phyloP scores from a whole-genome alignment of 2,888 invertebrate genomes.

The Andrena flavipes region DNA sequence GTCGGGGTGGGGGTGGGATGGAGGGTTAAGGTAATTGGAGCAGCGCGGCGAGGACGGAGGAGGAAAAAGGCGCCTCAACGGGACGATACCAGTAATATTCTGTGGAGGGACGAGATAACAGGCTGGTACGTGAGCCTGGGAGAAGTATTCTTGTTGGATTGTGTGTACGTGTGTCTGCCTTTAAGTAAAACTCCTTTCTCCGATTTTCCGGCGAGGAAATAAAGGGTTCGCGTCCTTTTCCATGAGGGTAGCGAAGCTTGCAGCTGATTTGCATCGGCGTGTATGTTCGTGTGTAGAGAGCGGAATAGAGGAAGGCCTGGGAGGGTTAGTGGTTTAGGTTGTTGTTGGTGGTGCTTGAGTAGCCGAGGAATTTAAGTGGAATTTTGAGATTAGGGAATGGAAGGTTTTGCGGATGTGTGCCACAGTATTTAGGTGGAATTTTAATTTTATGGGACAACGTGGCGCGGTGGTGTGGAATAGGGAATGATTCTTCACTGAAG shows the following conservation, averaged over 20 bases:
- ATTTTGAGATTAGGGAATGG: too few species aligned
- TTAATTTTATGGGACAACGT: too few species aligned
- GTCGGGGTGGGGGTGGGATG: neutral
- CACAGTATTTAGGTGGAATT: too few species aligned
- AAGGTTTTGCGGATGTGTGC: too few species aligned
- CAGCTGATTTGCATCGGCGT: conserved; percentile 42
- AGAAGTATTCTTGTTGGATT: conserved; percentile 56
- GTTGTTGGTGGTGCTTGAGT: neutral
- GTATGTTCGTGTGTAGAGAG: conserved; percentile 14
- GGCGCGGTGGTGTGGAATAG: too few species aligned
- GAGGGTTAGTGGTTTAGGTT: neutral
- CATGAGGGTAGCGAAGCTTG: neutral
- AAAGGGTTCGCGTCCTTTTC: conserved; percentile 34
- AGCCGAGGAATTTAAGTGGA: neutral
- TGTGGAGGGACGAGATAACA: conserved; percentile 65
- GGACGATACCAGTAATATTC: conserved; percentile 69
- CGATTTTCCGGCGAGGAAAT: conserved; percentile 33
- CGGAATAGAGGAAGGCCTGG: neutral
- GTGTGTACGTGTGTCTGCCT: conserved; percentile 12
- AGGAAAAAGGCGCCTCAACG: conserved; percentile 61
- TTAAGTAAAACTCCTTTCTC: conserved; percentile 62
- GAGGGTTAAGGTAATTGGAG: conserved; percentile 65
- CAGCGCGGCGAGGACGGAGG: conserved; percentile 37
- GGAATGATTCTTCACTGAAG: too few species aligned
- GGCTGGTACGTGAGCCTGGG: conserved; percentile 62